Conservation (phyloP, 1,140 invertebrate genomes). For the Tetramorium simillimum region DNA sequence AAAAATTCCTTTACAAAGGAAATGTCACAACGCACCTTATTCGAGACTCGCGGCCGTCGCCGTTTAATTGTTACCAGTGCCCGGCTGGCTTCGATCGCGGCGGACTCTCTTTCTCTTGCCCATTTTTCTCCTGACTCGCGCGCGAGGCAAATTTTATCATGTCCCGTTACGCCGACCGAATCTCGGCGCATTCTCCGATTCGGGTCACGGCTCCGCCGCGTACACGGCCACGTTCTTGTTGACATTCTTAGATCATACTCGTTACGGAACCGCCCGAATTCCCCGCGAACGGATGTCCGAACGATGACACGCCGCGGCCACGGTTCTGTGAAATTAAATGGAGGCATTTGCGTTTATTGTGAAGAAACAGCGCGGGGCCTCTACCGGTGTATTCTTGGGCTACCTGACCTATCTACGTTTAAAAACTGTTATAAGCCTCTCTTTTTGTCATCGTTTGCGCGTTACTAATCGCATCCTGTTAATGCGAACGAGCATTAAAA, state of each 20-base stretch:
- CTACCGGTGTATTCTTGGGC: background rate
- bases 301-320: background rate
- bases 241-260: conserved; percentile 49
- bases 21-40: conserved; percentile 41
- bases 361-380: background rate
- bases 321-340: background rate
- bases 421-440: conserved; percentile 3
- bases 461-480: conserved; percentile 33
- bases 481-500: background rate
- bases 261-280: conserved; percentile 33
- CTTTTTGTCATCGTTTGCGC: conserved; percentile 21
- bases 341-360: background rate
- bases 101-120: background rate
- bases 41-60: background rate
- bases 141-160: conserved; percentile 58
- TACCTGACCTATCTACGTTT: background rate
- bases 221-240: conserved; percentile 34
- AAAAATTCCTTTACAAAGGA: conserved; percentile 28
- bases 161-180: conserved; percentile 69
- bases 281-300: background rate
- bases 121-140: background rate
- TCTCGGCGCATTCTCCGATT: conserved; percentile 71
- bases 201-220: conserved; percentile 65
- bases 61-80: background rate
- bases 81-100: background rate